Percentiles rank a stretch among this genome's conserved stretches.
Conservation (phyloP, 2,888 invertebrate species). For the Himalopsyche kuldschensis region DNA sequence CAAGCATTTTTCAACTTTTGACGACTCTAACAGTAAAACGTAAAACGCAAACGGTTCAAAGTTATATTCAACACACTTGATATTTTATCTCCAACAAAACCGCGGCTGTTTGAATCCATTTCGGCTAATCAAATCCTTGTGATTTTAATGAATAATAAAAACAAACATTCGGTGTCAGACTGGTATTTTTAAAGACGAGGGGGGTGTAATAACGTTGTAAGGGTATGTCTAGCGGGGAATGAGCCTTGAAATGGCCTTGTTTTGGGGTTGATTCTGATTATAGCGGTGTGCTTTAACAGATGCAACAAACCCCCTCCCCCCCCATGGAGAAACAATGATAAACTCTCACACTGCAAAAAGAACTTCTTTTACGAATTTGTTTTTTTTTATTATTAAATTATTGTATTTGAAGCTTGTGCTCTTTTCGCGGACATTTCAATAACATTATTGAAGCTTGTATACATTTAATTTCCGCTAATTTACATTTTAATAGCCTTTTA, state of each 20-base stretch:
- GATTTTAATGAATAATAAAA: background rate
- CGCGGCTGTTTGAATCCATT: background rate
- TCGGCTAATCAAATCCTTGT: background rate
- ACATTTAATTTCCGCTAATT: too few relatives aligned
- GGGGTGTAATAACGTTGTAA: background rate
- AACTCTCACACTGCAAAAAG: background rate
- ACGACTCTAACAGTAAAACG: too few relatives aligned
- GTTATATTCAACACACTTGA: too few relatives aligned
- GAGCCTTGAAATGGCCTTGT: constrained; percentile 40
- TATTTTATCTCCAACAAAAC: background rate
- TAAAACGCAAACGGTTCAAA: too few relatives aligned
- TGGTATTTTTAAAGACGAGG: background rate
- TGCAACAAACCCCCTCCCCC: constrained; percentile 18
- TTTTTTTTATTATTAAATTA: too few relatives aligned
- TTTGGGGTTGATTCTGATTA: constrained; percentile 40
- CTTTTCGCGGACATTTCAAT: too few relatives aligned
- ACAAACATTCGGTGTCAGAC: background rate
- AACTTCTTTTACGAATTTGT: background rate
- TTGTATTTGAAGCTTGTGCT: too few relatives aligned
- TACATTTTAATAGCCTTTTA: too few relatives aligned
- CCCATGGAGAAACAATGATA: background rate
- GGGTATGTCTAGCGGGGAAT: constrained; percentile 32
- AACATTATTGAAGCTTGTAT: too few relatives aligned
- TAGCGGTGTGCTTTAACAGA: constrained; percentile 34
- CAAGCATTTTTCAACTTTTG: too few relatives aligned